phyloP scores from a whole-genome alignment of 2,888 invertebrate genomes.

The Scrobipalpa atriplicella region DNA sequence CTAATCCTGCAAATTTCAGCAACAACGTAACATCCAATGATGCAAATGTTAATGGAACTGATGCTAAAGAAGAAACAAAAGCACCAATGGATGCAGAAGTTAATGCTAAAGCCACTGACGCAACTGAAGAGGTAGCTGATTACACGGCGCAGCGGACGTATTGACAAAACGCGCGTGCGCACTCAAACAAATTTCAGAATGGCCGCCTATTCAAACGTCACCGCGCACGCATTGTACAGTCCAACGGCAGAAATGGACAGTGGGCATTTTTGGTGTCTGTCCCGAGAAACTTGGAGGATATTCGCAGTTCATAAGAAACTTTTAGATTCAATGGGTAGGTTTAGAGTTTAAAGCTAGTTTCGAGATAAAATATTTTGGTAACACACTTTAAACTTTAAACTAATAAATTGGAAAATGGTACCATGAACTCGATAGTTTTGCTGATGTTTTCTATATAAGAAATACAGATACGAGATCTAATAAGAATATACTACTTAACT shows the following conservation, averaged over 20 bases:
- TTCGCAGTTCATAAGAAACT: slow-evolving; percentile 20
- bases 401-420: no score
- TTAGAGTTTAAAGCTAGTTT: background rate
- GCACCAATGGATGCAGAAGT: background rate
- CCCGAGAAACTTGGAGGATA: slow-evolving; percentile 32
- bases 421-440: no score
- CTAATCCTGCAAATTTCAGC: background rate
- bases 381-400: background rate
- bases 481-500: no score
- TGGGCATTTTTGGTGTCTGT: slow-evolving; percentile 49
- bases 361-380: background rate
- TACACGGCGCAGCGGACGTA: slow-evolving; percentile 58
- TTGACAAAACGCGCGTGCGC: slow-evolving; percentile 26
- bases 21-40: background rate
- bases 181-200: slow-evolving; percentile 71
- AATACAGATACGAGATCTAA: no score
- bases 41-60: background rate
- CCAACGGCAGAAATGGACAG: slow-evolving; percentile 52
- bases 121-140: slow-evolving; percentile 52
- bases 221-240: slow-evolving; percentile 62
- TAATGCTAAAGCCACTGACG: background rate
- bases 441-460: no score
- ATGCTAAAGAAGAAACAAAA: background rate
- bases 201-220: slow-evolving; percentile 78
- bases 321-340: slow-evolving; percentile 4